Evolutionary conservation across 2,888 invertebrate species (phyloP).

Genomic region (Oscheius onirici): DNA sequence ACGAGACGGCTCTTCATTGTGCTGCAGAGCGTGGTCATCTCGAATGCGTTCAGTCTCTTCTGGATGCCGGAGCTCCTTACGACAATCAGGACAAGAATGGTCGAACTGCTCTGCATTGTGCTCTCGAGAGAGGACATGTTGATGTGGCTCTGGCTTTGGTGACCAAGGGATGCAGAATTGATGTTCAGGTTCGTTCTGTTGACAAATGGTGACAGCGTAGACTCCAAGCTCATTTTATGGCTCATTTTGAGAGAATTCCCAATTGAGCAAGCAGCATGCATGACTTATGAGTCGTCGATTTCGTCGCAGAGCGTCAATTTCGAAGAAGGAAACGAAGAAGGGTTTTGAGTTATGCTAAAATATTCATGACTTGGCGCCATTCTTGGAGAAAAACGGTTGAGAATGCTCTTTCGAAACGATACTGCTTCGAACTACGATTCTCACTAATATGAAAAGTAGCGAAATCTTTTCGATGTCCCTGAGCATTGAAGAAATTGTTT

Average conservation of each 20-base stretch:
- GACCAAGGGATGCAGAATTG: slow-evolving; percentile 78
- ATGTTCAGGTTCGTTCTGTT: slow-evolving; percentile 70
- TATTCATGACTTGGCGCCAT: slow-evolving; percentile 8
- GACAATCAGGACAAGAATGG: slow-evolving; percentile 75
- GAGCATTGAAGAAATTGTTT: no score
- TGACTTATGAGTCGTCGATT: slow-evolving; percentile 29
- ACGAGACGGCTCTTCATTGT: slow-evolving; percentile 76
- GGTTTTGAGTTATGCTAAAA: slow-evolving; percentile 21
- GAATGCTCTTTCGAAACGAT: no score
- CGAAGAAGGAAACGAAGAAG: background rate
- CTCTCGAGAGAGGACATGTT: slow-evolving; percentile 74
- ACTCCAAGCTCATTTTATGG: slow-evolving; percentile 17
- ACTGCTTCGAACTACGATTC: no score
- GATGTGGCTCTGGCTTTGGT: slow-evolving; percentile 77
- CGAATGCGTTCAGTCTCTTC: slow-evolving; percentile 75
- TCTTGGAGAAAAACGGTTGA: background rate
- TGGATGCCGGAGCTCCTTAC: slow-evolving; percentile 75
- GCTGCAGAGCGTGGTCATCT: slow-evolving; percentile 75
- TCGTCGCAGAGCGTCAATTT: slow-evolving; percentile 2
- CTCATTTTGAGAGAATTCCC: slow-evolving; percentile 27
- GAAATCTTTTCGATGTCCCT: no score
- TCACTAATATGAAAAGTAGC: no score
- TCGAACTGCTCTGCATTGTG: slow-evolving; percentile 78
- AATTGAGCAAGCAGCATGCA: slow-evolving; percentile 24
- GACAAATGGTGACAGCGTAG: slow-evolving; percentile 1